A percentile compares a stretch with the other conserved stretches of the same genome.
Evolutionary conservation across 2,113 vertebrate species (phyloP).

Genomic region (Dicentrarchus labrax): DNA sequence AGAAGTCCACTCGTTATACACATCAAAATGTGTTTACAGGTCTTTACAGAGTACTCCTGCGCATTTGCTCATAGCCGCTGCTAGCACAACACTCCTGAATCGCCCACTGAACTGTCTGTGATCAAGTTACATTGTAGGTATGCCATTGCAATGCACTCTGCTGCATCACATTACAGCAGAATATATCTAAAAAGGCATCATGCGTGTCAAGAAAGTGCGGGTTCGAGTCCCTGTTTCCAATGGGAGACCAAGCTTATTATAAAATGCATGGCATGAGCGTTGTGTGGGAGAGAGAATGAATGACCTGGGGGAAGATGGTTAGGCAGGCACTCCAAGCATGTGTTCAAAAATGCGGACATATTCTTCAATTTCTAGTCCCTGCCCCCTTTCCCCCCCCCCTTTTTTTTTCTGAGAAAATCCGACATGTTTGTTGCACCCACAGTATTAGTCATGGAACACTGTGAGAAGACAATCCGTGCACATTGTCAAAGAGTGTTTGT

Average conservation of each 20-base stretch:
- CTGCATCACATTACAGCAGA: constrained; percentile 13
- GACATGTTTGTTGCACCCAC: constrained; percentile 40
- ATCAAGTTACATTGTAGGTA: not conserved
- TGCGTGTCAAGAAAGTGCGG: constrained; percentile 13
- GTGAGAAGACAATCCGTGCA: constrained; percentile 59
- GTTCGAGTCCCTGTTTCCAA: constrained; percentile 47
- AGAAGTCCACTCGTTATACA: not conserved
- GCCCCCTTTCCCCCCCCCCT: not conserved
- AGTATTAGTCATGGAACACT: constrained; percentile 64
- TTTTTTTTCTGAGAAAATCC: constrained; percentile 40
- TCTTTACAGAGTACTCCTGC: not conserved
- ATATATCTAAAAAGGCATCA: constrained; percentile 27
- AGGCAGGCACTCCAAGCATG: constrained; percentile 67
- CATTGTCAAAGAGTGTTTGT: constrained; percentile 72
- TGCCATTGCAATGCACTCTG: not conserved
- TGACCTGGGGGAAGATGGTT: constrained; percentile 69
- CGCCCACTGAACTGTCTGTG: not conserved
- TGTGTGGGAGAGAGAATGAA: constrained; percentile 73
- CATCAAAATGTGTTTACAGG: not conserved
- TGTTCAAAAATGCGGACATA: constrained; percentile 58
- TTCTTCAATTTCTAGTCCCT: constrained; percentile 43
- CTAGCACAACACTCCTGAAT: not conserved
- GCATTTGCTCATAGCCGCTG: too few species aligned
- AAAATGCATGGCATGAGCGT: constrained; percentile 64
- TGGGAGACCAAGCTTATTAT: constrained; percentile 54